Percentiles rank a stretch among this genome's conserved stretches.
These are phyloP conservation scores for Drosophila ananassae DNA, from an alignment of 1,140 invertebrate species.

Conservation along the genomic window DNA sequence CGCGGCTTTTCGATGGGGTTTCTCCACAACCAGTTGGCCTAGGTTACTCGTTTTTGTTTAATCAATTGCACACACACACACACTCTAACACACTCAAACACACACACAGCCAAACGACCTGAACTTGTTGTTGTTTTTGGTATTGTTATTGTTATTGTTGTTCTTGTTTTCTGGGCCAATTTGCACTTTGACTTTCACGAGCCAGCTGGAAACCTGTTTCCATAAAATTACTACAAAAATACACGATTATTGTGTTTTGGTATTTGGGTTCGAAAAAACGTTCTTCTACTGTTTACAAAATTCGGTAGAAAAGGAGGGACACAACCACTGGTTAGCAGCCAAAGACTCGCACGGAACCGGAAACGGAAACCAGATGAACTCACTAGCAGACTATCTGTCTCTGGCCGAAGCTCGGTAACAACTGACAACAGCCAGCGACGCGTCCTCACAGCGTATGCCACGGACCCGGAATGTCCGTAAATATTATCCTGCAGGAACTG, in stretches of 20 bases:
- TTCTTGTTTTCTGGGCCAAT: slow-evolving; percentile 41
- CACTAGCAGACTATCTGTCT: slow-evolving; percentile 58
- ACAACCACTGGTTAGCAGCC: slow-evolving; percentile 71
- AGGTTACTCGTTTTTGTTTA: slow-evolving; percentile 77
- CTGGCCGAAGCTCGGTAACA: slow-evolving; percentile 74
- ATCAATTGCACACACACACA: slow-evolving; percentile 65
- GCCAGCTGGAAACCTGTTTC: slow-evolving; percentile 49
- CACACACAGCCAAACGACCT: slow-evolving; percentile 11
- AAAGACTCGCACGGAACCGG: slow-evolving; percentile 41
- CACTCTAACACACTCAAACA: not conserved
- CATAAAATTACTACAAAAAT: slow-evolving; percentile 60
- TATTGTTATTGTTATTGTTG: slow-evolving; percentile 40
- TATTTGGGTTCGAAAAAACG: slow-evolving; percentile 1
- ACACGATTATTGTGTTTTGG: not conserved
- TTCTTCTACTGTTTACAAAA: slow-evolving; percentile 36
- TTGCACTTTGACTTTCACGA: slow-evolving; percentile 47
- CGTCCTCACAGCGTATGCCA: slow-evolving; percentile 64
- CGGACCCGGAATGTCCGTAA: slow-evolving; percentile 41
- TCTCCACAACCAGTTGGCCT: slow-evolving; percentile 65
- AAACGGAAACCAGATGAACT: slow-evolving; percentile 41
- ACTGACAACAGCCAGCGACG: slow-evolving; percentile 70
- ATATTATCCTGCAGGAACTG: slow-evolving; percentile 45
- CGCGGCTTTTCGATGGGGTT: slow-evolving; percentile 25
- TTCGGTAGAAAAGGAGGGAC: slow-evolving; percentile 64
- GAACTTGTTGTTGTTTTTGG: slow-evolving; percentile 38